A percentile compares a stretch with the other conserved stretches of the same genome.
phyloP scores from a whole-genome alignment of 2,888 invertebrate species.

The Amphipoea lucens region DNA sequence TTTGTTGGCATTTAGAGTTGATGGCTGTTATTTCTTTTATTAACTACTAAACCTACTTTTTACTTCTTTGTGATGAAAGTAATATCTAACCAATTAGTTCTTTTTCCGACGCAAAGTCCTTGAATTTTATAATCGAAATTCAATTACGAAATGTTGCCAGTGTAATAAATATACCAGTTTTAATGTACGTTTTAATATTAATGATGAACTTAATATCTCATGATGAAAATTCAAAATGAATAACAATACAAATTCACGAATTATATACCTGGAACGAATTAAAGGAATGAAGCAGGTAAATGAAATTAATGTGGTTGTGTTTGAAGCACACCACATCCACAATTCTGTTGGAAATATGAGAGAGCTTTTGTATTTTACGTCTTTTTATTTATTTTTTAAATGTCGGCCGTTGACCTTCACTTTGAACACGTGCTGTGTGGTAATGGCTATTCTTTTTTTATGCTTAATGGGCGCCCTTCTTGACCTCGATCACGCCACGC shows the following conservation, averaged over 20 bases:
- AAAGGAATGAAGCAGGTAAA: slow-evolving; percentile 41
- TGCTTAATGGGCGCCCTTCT: no score
- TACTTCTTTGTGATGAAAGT: slow-evolving; percentile 19
- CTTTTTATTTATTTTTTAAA: not conserved
- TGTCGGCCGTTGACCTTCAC: not conserved
- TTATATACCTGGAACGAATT: slow-evolving; percentile 37
- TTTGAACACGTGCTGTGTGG: not conserved
- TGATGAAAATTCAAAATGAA: slow-evolving; percentile 53
- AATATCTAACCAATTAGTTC: slow-evolving; percentile 12
- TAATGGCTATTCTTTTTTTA: not conserved
- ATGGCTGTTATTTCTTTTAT: slow-evolving; percentile 26
- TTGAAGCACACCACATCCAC: slow-evolving; percentile 52
- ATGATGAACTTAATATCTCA: slow-evolving; percentile 26
- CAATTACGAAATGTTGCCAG: slow-evolving; percentile 25
- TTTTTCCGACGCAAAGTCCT: not conserved
- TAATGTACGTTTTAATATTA: slow-evolving; percentile 31
- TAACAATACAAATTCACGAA: slow-evolving; percentile 40
- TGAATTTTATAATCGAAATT: slow-evolving; percentile 11
- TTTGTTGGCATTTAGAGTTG: slow-evolving; percentile 30
- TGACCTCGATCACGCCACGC: no score
- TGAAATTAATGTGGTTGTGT: slow-evolving; percentile 57
- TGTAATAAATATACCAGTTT: slow-evolving; percentile 28
- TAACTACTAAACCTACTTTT: slow-evolving; percentile 6
- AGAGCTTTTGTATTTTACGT: slow-evolving; percentile 15
- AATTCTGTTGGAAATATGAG: slow-evolving; percentile 49